Conservation (phyloP, 2,113 vertebrate genomes). For the Anhinga rufa region DNA sequence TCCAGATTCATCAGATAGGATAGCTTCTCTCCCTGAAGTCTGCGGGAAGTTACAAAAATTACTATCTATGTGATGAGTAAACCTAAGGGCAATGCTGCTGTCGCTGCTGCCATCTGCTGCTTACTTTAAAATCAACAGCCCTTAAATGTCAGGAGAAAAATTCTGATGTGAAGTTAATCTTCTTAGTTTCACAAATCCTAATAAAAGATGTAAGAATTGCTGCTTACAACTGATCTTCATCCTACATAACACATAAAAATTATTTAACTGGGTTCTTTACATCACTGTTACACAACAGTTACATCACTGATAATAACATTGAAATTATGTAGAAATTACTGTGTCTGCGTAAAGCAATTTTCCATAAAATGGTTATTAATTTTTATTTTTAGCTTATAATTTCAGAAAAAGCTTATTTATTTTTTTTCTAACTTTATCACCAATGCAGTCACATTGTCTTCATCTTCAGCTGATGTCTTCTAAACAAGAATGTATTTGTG, state of each 20-base stretch:
- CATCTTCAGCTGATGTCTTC: background rate
- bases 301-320: background rate
- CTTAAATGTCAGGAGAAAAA: background rate
- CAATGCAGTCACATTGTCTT: background rate
- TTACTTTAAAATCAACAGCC: background rate
- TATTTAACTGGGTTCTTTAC: background rate
- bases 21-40: background rate
- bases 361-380: rapidly evolving
- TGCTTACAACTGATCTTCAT: background rate
- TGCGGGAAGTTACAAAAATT: background rate
- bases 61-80: rapidly evolving
- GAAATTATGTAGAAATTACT: background rate
- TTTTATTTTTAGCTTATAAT: background rate
- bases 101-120: constrained; percentile 36
- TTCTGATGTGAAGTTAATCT: rapidly evolving
- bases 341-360: background rate
- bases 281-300: background rate
- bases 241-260: background rate
- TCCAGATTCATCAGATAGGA: background rate
- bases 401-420: background rate
- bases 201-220: background rate
- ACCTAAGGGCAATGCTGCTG: background rate
- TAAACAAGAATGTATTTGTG: background rate
- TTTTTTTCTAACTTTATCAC: background rate
- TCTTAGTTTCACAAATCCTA: background rate